These are phyloP conservation scores for Ictalurus furcatus DNA, from an alignment of 2,113 vertebrate species.

Conservation along the genomic window DNA sequence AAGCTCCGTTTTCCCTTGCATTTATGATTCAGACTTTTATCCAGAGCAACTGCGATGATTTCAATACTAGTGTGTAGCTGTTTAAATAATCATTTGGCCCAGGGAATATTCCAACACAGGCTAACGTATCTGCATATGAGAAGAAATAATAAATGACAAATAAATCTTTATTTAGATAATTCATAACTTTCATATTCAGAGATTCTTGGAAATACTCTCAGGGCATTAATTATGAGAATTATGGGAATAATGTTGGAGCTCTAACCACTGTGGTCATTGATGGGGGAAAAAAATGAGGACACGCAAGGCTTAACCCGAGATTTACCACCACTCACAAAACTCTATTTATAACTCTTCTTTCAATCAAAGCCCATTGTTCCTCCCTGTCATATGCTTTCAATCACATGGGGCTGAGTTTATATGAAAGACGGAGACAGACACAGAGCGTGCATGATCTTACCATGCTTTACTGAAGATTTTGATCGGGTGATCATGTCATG, in stretches of 20 bases:
- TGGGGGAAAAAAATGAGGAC: neutral
- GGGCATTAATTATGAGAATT: constrained; percentile 12
- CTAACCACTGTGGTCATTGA: constrained; percentile 18
- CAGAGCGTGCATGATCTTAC: neutral
- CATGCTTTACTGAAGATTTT: neutral
- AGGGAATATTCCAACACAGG: no score
- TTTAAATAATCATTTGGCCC: neutral
- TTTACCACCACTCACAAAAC: constrained; percentile 55
- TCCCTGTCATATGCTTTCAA: constrained; percentile 51
- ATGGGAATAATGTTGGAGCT: neutral
- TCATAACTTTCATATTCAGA: neutral
- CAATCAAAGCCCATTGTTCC: constrained; percentile 65
- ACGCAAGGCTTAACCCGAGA: constrained; percentile 54
- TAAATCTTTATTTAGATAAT: neutral
- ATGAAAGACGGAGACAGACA: neutral
- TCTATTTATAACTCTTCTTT: constrained; percentile 63
- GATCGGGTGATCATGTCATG: neutral
- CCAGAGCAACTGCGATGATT: neutral
- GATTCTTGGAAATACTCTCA: neutral
- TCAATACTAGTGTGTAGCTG: neutral
- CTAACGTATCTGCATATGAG: neutral
- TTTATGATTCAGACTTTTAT: neutral
- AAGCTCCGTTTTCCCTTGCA: neutral
- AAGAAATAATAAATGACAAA: neutral
- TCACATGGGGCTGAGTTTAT: constrained; percentile 49